phyloP scores from a whole-genome alignment of 2,113 vertebrate species.

The Takifugu flavidus region DNA sequence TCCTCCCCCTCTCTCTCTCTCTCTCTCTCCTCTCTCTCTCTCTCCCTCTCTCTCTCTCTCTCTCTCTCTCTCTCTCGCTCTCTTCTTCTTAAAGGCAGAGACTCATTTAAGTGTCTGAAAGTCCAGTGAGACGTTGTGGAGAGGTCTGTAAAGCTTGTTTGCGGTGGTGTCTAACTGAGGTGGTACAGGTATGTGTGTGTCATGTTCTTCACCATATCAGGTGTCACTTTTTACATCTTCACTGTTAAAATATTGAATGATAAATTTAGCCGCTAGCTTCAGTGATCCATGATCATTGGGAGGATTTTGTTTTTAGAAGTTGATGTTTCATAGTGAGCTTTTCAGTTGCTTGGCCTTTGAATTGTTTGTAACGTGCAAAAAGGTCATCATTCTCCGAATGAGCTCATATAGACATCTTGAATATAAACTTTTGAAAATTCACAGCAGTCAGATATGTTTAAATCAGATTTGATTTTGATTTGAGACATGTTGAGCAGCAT shows the following conservation, averaged over 20 bases:
- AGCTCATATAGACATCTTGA: too few species aligned
- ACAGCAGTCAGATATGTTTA: too few species aligned
- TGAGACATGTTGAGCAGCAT: too few species aligned
- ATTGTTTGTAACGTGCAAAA: too few species aligned
- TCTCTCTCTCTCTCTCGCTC: constrained; percentile 6
- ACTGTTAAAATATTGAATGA: background rate
- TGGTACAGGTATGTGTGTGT: constrained; percentile 24
- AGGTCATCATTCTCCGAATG: too few species aligned
- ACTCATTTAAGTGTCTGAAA: constrained; percentile 23
- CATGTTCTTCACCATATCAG: background rate
- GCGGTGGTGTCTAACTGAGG: constrained; percentile 13
- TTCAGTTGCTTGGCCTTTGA: too few species aligned
- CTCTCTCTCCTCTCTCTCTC: constrained; percentile 9
- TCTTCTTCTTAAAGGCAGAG: constrained; percentile 6
- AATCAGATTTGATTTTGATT: too few species aligned
- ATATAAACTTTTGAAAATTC: too few species aligned
- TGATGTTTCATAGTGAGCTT: too few species aligned
- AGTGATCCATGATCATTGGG: too few species aligned
- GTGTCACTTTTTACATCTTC: background rate
- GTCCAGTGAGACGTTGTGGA: background rate
- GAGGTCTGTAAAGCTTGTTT: background rate
- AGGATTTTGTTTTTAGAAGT: too few species aligned
- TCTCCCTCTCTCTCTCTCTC: constrained; percentile 1
- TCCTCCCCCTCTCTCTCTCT: constrained; percentile 35
- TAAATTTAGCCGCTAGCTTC: background rate